These are phyloP conservation scores for Drosophila acutilabella DNA, from an alignment of 2,888 invertebrate genomes.

Conservation along the genomic window DNA sequence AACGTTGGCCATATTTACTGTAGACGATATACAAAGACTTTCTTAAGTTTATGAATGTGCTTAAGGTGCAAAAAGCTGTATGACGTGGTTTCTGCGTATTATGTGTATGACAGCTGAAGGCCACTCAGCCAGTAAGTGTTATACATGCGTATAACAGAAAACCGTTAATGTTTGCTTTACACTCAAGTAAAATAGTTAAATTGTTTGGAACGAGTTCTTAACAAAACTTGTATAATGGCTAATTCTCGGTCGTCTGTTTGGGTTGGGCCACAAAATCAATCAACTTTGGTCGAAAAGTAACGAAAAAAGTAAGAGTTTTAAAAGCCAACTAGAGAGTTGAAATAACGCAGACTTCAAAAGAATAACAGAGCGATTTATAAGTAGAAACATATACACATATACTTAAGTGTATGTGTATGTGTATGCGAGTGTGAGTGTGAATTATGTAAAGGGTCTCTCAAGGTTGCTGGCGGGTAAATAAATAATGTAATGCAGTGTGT, in stretches of 20 bases:
- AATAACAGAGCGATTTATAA: not conserved
- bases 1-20: conserved; percentile 3
- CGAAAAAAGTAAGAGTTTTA: conserved; percentile 4
- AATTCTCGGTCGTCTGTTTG: conserved; percentile 28
- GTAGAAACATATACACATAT: not conserved
- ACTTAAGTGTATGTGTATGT: conserved; percentile 9
- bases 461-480: conserved; percentile 43
- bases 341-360: conserved; percentile 15
- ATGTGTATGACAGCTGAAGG: not conserved
- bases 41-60: not conserved
- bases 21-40: not conserved
- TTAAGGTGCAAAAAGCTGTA: not conserved
- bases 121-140: not conserved
- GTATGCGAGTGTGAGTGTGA: conserved; percentile 9
- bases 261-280: conserved; percentile 25
- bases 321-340: conserved; percentile 7
- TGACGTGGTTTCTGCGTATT: not conserved
- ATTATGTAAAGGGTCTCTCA: conserved; percentile 9
- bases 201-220: not conserved
- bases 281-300: conserved; percentile 9
- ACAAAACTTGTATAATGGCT: not conserved
- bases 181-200: too few relatives aligned
- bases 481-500: conserved; percentile 50
- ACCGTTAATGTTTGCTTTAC: too few relatives aligned
- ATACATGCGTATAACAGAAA: not conserved